Base-by-base conservation (phyloP, 2,888 invertebrate genomes). In the Dasypolia templi region DNA sequence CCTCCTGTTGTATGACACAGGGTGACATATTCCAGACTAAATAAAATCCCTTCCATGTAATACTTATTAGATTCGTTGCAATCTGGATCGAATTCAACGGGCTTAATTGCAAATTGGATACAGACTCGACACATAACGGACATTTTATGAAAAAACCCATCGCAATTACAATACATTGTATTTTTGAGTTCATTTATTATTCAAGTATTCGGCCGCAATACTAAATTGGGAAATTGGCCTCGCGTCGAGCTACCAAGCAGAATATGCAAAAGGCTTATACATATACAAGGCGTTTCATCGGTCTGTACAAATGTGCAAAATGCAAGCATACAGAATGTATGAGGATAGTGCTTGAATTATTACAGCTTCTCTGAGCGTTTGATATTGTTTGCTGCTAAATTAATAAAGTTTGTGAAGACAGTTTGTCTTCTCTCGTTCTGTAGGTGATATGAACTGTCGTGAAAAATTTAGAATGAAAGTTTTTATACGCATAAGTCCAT, bases 221-320 rank as follows among this genome's bases (percentile, higher is more conserved):
- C 81, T 85, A 86, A 84, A 86, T 88, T 86, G 83, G 72, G 72
- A 85, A 87, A 87, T 86, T 81, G 79, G 77, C 82, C 77, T 69
- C 79, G 69, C 75, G 77, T 71, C 66, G 69, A 59, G 68, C 67
- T 74, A 77, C 77, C 79, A 72, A 70, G 81, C 77, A 77, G 79
- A 88, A 87, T 89, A 90, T 87, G 86, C 87, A 86, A 83, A 87
- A 86, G 75, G 85, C 82, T 86, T 86, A 89, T 89, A 84, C 86
- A 89, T 91, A 89, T 88, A 87, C 87, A 88, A 89, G 83, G 75
- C 64, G 71, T 72, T 81, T 32, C 72, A 73, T 72, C 35, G 42
- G 70, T 65, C 66, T 65, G 72, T 72, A 77, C 64, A 67, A 76
- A 77, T 82, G 82, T 72, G 73, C 74, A 72, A 79, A 77, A 73